Conservation (phyloP, 2,113 vertebrate genomes). For the Paraplagusia blochii region DNA sequence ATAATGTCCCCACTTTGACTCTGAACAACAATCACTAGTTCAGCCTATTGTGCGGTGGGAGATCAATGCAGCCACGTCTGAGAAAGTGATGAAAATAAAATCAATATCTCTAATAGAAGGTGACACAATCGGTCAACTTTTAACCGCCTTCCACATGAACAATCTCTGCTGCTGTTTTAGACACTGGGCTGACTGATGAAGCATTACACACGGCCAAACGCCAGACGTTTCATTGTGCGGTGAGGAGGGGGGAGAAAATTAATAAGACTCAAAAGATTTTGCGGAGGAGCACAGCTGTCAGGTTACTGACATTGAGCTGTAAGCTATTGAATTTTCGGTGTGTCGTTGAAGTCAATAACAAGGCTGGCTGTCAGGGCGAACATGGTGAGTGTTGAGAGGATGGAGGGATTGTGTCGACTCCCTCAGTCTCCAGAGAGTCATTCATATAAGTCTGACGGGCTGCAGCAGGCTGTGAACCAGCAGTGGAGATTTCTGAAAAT, state of each 20-base stretch:
- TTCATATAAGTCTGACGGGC: slow-evolving; percentile 28
- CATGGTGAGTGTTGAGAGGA: slow-evolving; percentile 8
- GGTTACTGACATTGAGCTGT: slow-evolving; percentile 16
- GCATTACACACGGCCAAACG: slow-evolving; percentile 1
- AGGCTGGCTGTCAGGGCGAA: slow-evolving; percentile 17
- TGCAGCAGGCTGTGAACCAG: slow-evolving; percentile 18
- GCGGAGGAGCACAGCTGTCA: slow-evolving; percentile 14
- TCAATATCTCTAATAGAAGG: slow-evolving; percentile 41
- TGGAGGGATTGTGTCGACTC: slow-evolving; percentile 24
- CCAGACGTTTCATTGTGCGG: slow-evolving; percentile 7
- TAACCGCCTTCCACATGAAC: slow-evolving; percentile 17
- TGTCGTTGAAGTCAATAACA: slow-evolving; percentile 32
- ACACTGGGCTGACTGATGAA: slow-evolving; percentile 39
- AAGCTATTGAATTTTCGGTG: slow-evolving; percentile 26
- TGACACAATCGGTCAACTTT: slow-evolving; percentile 27
- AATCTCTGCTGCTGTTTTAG: slow-evolving; percentile 12
- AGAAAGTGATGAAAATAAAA: slow-evolving; percentile 26
- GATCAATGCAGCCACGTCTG: slow-evolving; percentile 16
- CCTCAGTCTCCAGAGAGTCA: slow-evolving; percentile 16
- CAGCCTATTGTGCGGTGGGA: neutral
- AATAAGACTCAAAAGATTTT: slow-evolving; percentile 22
- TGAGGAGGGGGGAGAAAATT: slow-evolving; percentile 6
- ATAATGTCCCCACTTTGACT: neutral
- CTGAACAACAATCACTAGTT: neutral
- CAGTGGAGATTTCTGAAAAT: slow-evolving; percentile 3